Evolutionary conservation across 2,797 vertebrate species (phyloP).

Genomic region (Lophotriccus pileatus): DNA sequence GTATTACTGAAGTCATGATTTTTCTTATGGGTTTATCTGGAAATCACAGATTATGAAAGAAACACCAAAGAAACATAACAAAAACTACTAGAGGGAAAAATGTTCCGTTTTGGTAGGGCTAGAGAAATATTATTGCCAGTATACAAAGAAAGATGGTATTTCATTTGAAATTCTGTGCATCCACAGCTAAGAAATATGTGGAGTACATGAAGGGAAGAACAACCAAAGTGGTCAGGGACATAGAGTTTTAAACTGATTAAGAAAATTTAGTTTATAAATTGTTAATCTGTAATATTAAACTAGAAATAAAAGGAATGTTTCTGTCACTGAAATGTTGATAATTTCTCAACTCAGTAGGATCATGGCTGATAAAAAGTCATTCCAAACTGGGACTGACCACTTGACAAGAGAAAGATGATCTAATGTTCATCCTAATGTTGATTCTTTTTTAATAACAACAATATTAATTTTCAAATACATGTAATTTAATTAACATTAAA

Average conservation of each 20-base stretch:
- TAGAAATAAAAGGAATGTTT: not conserved
- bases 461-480: not conserved
- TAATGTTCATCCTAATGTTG: not conserved
- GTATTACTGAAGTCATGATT: not conserved
- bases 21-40: not conserved
- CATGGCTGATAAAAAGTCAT: not conserved
- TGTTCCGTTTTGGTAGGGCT: not conserved
- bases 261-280: not conserved
- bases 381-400: not conserved
- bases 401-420: not conserved
- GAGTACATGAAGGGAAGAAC: not conserved
- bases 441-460: not conserved
- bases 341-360: not conserved
- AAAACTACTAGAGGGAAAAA: not conserved
- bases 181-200: not conserved
- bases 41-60: not conserved
- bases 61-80: not conserved
- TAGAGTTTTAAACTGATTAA: not conserved
- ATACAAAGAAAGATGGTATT: not conserved
- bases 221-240: not conserved
- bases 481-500: not conserved
- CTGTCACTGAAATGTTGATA: not conserved
- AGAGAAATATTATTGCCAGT: not conserved
- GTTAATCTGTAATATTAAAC: not conserved
- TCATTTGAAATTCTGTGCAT: not conserved